Evolutionary conservation across 2,888 invertebrate species (phyloP), one percentile per base, ranked within the genome.

Genomic region (Timema cristinae): DNA sequence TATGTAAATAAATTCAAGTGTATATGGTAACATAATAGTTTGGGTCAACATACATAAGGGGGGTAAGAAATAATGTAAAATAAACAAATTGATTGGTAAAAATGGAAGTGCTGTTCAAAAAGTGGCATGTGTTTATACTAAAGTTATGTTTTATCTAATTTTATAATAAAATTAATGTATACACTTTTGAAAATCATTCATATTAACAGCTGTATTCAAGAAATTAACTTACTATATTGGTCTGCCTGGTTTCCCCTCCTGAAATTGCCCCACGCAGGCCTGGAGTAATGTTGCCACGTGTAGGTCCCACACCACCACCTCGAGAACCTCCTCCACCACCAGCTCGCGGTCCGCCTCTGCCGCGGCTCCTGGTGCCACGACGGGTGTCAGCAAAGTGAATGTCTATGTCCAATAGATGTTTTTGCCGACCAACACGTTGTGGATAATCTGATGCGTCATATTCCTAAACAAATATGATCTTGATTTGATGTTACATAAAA

Each of bases 341-440:
- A 61, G 89, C 89, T 6, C 90, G 89, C 9, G 79, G 76, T 6
- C 79, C 76, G 61, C 79, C 76, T 16, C 79, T 77, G 15, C 79
- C 77, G 47, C 79, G 77, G n/a, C 80, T 79, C 9, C 79, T 76
- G n/a, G 79, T 78, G 75, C 91, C 89, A 78, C 93, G 90, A 77
- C 92, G 87, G 66, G 87, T 88, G 80, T 94, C 94, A 80, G 89
- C 90, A 84, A 94, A 95, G 79, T 92, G 92, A 82, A 94, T 93
- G 82, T 94, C 93, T 78, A 95, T 94, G 78, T 93, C 94, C 77
- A 93, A 84, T 78, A 94, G 87, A 79, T 92, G 92, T 83, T 94
- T 94, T 82, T 93, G 91, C 73, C 94, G 89, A 49, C 94, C 94
- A 77, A 92, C 93, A 78, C 93, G 91, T 84, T 94, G 93, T 75